These are phyloP conservation scores for Recurvirostra avosetta DNA, from an alignment of 2,113 vertebrate genomes.

Conservation along the genomic window DNA sequence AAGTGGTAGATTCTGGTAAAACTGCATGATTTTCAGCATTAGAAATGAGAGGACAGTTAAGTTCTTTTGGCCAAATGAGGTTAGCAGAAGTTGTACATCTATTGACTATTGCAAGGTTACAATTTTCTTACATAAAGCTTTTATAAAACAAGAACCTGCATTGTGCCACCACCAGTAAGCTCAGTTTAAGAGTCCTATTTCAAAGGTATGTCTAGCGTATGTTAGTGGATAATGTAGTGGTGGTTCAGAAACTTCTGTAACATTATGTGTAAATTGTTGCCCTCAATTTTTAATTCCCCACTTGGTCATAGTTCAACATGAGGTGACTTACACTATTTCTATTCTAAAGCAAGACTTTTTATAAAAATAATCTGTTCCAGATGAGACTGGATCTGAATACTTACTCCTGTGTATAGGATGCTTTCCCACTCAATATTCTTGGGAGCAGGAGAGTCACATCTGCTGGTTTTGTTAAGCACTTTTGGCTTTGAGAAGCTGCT, in stretches of 20 bases:
- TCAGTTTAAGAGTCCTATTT: not conserved
- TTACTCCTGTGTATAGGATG: not conserved
- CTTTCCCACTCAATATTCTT: conserved; percentile 8
- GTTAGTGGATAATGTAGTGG: not conserved
- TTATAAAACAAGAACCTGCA: not conserved
- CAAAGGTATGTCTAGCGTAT: not conserved
- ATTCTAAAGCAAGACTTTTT: not conserved
- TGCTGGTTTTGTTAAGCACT: not conserved
- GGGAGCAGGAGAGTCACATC: not conserved
- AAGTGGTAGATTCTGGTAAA: not conserved
- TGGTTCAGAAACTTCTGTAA: not conserved
- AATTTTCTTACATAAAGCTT: not conserved
- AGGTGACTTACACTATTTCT: not conserved
- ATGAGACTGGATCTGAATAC: not conserved
- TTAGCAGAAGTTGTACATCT: not conserved
- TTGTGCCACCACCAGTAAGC: not conserved
- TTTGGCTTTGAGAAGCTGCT: not conserved
- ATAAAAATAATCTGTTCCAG: not conserved
- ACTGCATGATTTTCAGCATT: not conserved
- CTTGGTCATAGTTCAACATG: not conserved
- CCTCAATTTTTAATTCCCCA: not conserved
- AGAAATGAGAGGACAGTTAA: not conserved
- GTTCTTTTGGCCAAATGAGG: not conserved
- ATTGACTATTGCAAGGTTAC: not conserved
- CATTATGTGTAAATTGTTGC: not conserved